Evolutionary conservation across 1,140 invertebrate species (phyloP), one percentile per base, ranked within the genome.

Genomic region (Formica selysi): DNA sequence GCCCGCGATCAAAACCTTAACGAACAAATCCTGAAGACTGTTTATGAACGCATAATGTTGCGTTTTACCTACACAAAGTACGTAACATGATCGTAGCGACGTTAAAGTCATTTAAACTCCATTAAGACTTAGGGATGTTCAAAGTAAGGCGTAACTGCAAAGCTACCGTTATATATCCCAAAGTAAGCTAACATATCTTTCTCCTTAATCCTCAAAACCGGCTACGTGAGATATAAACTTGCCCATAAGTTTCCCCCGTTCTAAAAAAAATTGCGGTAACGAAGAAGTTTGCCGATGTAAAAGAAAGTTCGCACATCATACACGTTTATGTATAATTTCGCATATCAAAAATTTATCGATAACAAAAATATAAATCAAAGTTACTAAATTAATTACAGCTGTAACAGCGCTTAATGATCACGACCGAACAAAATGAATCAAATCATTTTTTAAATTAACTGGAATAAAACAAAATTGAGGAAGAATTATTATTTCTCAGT

Each of bases 161-260:
- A 54, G 26, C 22, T 32, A 19, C 16, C 22, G 22, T 54, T 26
- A 22, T 83, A 83, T 74, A 83, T 61, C 38, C 26, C 68, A 13
- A 61, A 19, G 54, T 83, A 83, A 83, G 48, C 79, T 68, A 26
- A 83, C 79, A 74, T 83, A 83, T 83, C 79, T 83, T 83, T 48
- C 38, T 29, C 54, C 38, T 48, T 83, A 83, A 83, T 83, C 68
- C 79, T 38, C 36, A 36, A 51, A 32, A 41, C 36, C 22, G 26
- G 54, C 44, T 83, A 61, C 13, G 38, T 48, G 54, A 38, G 51
- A n/a, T 7, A 41, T 26, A 57, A 73, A 73, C 48, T 73, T 22
- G 29, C 16, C 19, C 32, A 32, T 29, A 83, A 83, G 57, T 62
- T 83, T 22, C 26, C 13, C 13, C 22, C 36, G 19, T 59, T 73